A percentile compares a stretch with the other conserved stretches of the same genome.
Conservation (phyloP, 1,140 invertebrate species). For the Drosophila parabipectinata region DNA sequence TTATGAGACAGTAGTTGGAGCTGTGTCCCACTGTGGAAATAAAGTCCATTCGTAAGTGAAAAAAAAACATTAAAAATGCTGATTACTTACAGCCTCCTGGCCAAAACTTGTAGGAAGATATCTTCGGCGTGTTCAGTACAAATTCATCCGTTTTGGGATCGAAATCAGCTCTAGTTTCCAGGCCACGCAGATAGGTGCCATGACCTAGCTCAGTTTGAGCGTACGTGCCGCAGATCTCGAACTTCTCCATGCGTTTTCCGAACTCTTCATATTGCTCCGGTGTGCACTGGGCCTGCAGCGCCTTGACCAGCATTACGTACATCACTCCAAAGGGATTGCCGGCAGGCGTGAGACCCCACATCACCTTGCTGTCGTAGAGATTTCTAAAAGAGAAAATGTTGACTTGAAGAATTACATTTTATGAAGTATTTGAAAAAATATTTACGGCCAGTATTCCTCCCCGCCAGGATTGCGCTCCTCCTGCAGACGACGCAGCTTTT, state of each 20-base stretch:
- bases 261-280: constrained; percentile 93
- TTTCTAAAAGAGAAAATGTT: constrained; percentile 17
- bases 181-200: constrained; percentile 94
- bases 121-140: constrained; percentile 93
- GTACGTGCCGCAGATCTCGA: constrained; percentile 95
- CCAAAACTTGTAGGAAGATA: constrained; percentile 97
- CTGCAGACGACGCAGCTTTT: constrained; percentile 89
- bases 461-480: constrained; percentile 87
- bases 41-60: neutral
- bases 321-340: constrained; percentile 93
- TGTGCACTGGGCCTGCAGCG: constrained; percentile 93
- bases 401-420: neutral
- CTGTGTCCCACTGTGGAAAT: constrained; percentile 92
- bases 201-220: constrained; percentile 98
- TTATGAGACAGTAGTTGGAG: constrained; percentile 93
- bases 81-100: constrained; percentile 92
- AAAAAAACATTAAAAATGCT: neutral
- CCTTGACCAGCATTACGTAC: constrained; percentile 96
- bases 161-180: constrained; percentile 96
- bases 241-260: constrained; percentile 89
- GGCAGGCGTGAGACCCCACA: constrained; percentile 86
- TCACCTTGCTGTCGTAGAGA: constrained; percentile 32
- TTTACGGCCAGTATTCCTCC: constrained; percentile 87
- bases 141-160: constrained; percentile 94
- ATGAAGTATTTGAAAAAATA: neutral